These are phyloP conservation scores for Passer domesticus DNA, from an alignment of 2,113 vertebrate genomes.

Conservation along the genomic window DNA sequence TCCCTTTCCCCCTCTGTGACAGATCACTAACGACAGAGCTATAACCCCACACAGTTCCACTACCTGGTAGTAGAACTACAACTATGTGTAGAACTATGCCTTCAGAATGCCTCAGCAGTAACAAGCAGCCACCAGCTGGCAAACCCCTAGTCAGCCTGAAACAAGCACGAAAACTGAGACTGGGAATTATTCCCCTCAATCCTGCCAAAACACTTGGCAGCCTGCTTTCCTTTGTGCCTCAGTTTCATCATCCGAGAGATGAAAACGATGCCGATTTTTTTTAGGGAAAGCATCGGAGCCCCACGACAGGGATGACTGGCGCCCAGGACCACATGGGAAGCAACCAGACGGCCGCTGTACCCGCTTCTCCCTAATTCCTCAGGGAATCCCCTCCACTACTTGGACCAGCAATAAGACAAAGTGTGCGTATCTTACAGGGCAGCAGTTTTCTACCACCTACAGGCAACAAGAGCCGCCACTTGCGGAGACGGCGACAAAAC, in stretches of 20 bases:
- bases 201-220: conserved; percentile 13
- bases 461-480: background rate
- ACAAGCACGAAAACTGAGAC: background rate
- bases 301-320: no score
- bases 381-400: background rate
- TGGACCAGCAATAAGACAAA: background rate
- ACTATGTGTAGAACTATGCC: background rate
- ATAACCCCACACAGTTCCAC: background rate
- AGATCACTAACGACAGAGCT: background rate
- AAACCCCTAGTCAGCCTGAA: background rate
- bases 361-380: background rate
- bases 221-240: background rate
- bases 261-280: background rate
- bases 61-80: background rate
- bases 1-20: background rate
- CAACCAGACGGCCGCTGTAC: background rate
- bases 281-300: background rate
- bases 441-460: background rate
- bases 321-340: background rate
- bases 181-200: background rate
- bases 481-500: background rate
- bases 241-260: background rate
- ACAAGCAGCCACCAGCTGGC: background rate
- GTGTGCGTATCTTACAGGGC: accelerated
- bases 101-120: background rate